Conservation (phyloP, 1,140 invertebrate species). For the Kradibia gibbosae region DNA sequence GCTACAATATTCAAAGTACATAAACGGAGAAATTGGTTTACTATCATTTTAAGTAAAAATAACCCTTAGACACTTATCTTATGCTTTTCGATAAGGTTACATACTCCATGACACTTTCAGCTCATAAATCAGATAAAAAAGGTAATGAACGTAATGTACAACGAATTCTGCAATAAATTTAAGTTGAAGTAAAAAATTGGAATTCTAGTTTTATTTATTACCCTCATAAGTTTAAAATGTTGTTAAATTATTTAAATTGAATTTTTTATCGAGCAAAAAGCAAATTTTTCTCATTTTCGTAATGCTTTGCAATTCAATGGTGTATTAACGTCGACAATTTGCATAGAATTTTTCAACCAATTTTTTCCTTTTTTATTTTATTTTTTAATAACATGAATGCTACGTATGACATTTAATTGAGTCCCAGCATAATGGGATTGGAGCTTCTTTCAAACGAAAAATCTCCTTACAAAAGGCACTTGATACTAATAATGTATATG, state of each 20-base stretch:
- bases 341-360: slow-evolving; percentile 16
- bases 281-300: slow-evolving; percentile 33
- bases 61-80: not conserved
- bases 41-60: not conserved
- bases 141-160: not conserved
- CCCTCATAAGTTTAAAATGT: slow-evolving; percentile 22
- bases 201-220: slow-evolving; percentile 31
- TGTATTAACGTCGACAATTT: slow-evolving; percentile 23
- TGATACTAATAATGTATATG: slow-evolving; percentile 33
- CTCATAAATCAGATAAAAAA: not conserved
- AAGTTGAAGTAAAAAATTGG: not conserved
- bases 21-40: not conserved
- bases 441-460: not conserved
- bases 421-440: slow-evolving; percentile 27
- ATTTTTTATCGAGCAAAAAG: slow-evolving; percentile 20
- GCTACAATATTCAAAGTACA: not conserved
- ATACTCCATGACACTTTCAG: not conserved
- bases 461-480: slow-evolving; percentile 18
- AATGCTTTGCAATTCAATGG: slow-evolving; percentile 42
- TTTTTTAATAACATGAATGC: slow-evolving; percentile 32
- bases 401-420: slow-evolving; percentile 14
- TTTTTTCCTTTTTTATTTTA: slow-evolving; percentile 29
- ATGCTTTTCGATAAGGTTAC: not conserved
- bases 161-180: slow-evolving; percentile 28
- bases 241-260: slow-evolving; percentile 37